Base-by-base conservation (phyloP, 2,113 vertebrate genomes). In the Pelmatolapia mariae region DNA sequence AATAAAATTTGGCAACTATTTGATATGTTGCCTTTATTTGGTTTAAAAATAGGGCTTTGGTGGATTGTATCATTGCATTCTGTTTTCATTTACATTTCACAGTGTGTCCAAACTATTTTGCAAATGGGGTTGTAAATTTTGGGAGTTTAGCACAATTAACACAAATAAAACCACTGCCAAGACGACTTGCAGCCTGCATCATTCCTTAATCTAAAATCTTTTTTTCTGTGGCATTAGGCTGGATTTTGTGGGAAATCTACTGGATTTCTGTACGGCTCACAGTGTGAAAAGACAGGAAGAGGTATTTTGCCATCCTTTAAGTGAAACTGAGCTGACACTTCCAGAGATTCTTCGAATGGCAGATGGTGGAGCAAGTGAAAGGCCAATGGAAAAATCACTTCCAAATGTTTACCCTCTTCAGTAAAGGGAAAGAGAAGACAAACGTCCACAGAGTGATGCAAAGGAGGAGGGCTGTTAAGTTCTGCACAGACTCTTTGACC, bases 321-420 rank as follows among this genome's bases (percentile, higher is more conserved):
- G 80, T 36, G 53, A 85, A 93, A 90, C 50, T 73, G 50, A 89
- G 56, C 79, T 73, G 22, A 81, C 61, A 89, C 86, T 90, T 86
- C 78, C 45, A 38, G 87, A 45, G 57, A 54, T 85, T 86, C 43
- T 86, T 50, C 80, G 76, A 90, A 88, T 76, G 86, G 86, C 56
- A 84, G 90, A 89, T 68, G 89, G 86, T 57, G 80, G 87, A 89
- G 68, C 15, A 33, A 91, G 86, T 84, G 59, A 92, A 94, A 91
- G 81, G 90, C 84, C 90, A 78, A 83, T 88, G 91, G 89, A 94
- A 94, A 95, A 92, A 93, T 86, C 85, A 89, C 89, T 93, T 91
- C 89, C 89, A 92, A 94, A 95, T 94, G 93, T 94, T 94, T 91
- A 93, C 63, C 78, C 83, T 90, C 83, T 80, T 78, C 53, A 84